phyloP scores from a whole-genome alignment of 1,140 invertebrate genomes.

The Acromyrmex heyeri region DNA sequence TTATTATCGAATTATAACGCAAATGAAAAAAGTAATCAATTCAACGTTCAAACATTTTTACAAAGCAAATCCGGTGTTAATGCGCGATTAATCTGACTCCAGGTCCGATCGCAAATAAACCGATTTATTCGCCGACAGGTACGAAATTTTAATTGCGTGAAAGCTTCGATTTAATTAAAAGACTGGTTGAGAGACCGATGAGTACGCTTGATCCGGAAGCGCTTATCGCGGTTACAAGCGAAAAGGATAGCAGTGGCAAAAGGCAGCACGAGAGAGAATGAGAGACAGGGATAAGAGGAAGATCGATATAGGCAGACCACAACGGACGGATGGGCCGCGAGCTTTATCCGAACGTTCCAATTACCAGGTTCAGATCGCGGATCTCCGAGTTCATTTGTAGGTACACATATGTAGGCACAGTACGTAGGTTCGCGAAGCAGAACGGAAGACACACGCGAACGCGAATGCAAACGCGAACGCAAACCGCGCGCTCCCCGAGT shows the following conservation, averaged over 20 bases:
- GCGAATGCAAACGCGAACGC: slow-evolving; percentile 38
- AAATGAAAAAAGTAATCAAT: slow-evolving; percentile 30
- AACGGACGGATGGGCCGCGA: slow-evolving; percentile 64
- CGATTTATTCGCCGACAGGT: slow-evolving; percentile 50
- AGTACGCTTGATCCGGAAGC: slow-evolving; percentile 64
- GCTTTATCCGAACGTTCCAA: slow-evolving; percentile 78
- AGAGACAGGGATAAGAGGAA: slow-evolving; percentile 2
- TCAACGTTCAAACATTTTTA: slow-evolving; percentile 39
- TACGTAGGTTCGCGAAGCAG: slow-evolving; percentile 54
- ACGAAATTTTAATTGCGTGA: slow-evolving; percentile 72
- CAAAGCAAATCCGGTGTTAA: slow-evolving; percentile 52
- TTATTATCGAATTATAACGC: neutral
- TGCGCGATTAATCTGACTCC: slow-evolving; percentile 46
- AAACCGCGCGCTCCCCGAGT: slow-evolving; percentile 54
- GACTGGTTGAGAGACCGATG: slow-evolving; percentile 52
- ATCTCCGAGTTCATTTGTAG: slow-evolving; percentile 73
- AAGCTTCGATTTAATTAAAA: slow-evolving; percentile 73
- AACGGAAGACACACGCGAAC: slow-evolving; percentile 69
- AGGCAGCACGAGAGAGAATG: slow-evolving; percentile 5
- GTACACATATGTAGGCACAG: slow-evolving; percentile 14
- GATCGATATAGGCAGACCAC: slow-evolving; percentile 66
- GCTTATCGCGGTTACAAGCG: slow-evolving; percentile 38
- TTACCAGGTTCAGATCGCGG: slow-evolving; percentile 70
- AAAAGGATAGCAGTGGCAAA: slow-evolving; percentile 25
- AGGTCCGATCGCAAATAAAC: slow-evolving; percentile 62